These are phyloP conservation scores for Meda fulgida DNA, from an alignment of 2,797 vertebrate genomes.

Conservation along the genomic window DNA sequence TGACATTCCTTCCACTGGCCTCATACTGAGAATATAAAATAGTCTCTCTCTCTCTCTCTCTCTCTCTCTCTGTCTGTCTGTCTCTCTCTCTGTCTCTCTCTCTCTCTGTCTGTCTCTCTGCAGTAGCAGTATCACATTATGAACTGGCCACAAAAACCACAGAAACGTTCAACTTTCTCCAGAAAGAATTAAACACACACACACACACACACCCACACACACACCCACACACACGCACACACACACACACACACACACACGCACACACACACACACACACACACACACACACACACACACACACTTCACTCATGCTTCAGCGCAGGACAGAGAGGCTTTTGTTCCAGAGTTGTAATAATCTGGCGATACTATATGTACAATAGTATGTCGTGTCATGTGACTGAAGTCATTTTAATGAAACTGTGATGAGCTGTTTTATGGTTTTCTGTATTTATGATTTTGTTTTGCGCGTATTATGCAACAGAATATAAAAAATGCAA, in stretches of 20 bases:
- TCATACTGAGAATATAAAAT: conserved; percentile 49
- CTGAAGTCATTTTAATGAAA: conserved; percentile 19
- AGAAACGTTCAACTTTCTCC: conserved; percentile 43
- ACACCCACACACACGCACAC: no score
- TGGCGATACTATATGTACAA: neutral
- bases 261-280: conserved; percentile 30
- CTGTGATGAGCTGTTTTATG: neutral
- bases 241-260: conserved; percentile 40
- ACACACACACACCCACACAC: no score
- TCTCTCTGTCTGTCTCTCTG: neutral
- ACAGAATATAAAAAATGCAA: neutral
- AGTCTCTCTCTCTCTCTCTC: conserved; percentile 11
- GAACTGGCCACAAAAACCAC: conserved; percentile 47
- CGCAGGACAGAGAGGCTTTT: conserved; percentile 36
- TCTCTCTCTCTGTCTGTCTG: conserved; percentile 22
- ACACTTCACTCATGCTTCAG: conserved; percentile 15
- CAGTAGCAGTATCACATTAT: conserved; percentile 48
- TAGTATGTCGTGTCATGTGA: neutral
- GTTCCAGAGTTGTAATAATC: conserved; percentile 39
- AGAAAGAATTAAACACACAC: conserved; percentile 42
- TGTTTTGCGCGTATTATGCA: neutral
- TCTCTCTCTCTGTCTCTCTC: conserved; percentile 12
- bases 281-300: conserved; percentile 35
- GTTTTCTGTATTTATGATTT: neutral
- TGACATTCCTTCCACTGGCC: conserved; percentile 52